Evolutionary conservation across 2,797 vertebrate species (phyloP).

Genomic region (Scleropages formosus): DNA sequence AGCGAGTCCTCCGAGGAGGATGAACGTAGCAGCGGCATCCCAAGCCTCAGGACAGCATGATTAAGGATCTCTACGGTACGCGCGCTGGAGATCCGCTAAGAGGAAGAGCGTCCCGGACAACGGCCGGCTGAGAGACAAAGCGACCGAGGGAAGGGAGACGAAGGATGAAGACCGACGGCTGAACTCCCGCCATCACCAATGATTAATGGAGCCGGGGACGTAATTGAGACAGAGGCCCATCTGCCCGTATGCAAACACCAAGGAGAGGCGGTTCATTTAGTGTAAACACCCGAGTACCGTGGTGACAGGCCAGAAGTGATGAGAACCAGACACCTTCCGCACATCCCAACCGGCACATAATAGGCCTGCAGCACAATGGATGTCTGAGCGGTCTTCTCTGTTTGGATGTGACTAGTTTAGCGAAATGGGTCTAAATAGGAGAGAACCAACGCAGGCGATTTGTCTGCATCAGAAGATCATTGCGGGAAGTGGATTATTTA

Average conservation of each 20-base stretch:
- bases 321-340: not conserved
- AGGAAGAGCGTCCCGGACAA: not conserved
- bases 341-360: conserved; percentile 3
- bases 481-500: too few relatives aligned
- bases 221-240: conserved; percentile 22
- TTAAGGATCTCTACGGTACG: too few relatives aligned
- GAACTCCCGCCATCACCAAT: not conserved
- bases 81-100: not conserved
- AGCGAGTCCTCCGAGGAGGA: not conserved
- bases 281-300: conserved; percentile 17
- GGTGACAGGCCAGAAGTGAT: conserved; percentile 22
- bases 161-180: too few relatives aligned
- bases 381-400: too few relatives aligned
- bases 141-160: not conserved
- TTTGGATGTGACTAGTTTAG: not conserved
- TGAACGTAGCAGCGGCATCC: not conserved
- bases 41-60: not conserved
- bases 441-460: too few relatives aligned
- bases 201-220: not conserved
- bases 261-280: conserved; percentile 23
- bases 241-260: conserved; percentile 22
- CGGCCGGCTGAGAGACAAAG: not conserved
- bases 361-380: not conserved
- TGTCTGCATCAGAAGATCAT: too few relatives aligned
- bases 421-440: too few relatives aligned